A percentile compares a stretch with the other conserved stretches of the same genome.
These are phyloP conservation scores for Empis stercorea DNA, from an alignment of 2,888 invertebrate genomes.

Conservation along the genomic window DNA sequence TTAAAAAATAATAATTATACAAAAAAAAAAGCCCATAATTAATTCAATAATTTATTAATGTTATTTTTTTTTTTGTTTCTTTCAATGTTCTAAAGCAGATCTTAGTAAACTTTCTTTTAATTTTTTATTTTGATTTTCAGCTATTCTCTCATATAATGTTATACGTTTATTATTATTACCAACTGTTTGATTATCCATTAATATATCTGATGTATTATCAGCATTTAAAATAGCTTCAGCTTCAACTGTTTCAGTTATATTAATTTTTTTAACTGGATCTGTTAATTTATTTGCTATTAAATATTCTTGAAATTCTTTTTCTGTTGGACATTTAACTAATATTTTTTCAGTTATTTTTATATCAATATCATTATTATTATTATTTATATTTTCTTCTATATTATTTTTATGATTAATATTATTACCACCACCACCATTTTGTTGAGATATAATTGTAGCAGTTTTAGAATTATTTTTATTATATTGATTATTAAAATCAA, in stretches of 20 bases:
- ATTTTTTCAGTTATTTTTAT: slow-evolving; percentile 4
- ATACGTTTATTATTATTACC: slow-evolving; percentile 16
- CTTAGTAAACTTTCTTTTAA: slow-evolving; percentile 15
- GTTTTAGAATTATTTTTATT: neutral
- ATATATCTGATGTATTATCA: neutral
- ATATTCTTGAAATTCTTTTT: slow-evolving; percentile 18
- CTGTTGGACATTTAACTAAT: slow-evolving; percentile 13
- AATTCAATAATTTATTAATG: slow-evolving; percentile 5
- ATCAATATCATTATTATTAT: neutral
- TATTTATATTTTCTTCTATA: too few relatives aligned
- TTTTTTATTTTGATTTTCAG: slow-evolving; percentile 19
- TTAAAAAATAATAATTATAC: too few relatives aligned
- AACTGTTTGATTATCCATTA: neutral
- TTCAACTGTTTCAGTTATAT: slow-evolving; percentile 3
- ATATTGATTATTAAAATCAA: too few relatives aligned
- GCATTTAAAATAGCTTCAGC: neutral
- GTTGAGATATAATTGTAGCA: neutral
- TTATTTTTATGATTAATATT: too few relatives aligned
- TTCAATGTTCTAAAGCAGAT: slow-evolving; percentile 17
- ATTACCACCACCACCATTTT: too few relatives aligned
- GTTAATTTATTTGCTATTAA: slow-evolving; percentile 14
- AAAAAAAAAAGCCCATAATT: too few relatives aligned
- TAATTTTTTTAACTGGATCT: slow-evolving; percentile 15
- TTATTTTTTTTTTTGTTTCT: too few relatives aligned
- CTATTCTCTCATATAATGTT: slow-evolving; percentile 19